phyloP scores from a whole-genome alignment of 2,113 vertebrate species.

The Hucho hucho region DNA sequence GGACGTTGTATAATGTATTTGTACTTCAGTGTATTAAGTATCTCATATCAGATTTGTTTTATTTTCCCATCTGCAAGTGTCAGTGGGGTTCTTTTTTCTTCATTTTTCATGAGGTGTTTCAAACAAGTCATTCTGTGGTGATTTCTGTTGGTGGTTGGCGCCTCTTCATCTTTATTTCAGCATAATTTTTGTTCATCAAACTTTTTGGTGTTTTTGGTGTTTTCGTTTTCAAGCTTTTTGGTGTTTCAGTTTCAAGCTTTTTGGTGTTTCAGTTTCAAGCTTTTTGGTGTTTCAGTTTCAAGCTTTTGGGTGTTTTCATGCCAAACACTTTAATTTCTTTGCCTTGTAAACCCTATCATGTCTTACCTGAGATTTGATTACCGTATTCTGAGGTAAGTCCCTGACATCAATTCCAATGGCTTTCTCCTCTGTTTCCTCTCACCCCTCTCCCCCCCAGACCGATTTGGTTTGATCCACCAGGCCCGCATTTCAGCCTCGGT shows the following conservation, averaged over 20 bases:
- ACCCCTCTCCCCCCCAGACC: constrained; percentile 77
- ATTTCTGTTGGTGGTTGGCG: constrained; percentile 20
- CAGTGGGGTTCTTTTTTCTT: not conserved
- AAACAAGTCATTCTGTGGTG: not conserved
- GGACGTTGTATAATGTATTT: not conserved
- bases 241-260: not conserved
- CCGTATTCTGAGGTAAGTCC: constrained; percentile 87
- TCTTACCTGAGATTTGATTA: not conserved
- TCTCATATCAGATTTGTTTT: constrained; percentile 3
- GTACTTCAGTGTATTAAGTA: not conserved
- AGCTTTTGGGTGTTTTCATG: not conserved
- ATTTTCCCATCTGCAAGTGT: not conserved
- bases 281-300: not conserved
- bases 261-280: not conserved
- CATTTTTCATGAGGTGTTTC: not conserved
- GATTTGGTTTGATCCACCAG: constrained; percentile 90
- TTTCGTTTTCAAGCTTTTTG: not conserved
- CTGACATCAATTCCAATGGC: not conserved
- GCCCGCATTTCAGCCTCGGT: constrained; percentile 91
- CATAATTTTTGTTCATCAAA: not conserved
- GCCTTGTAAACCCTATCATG: not conserved
- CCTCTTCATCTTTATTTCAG: not conserved
- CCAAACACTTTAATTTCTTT: not conserved
- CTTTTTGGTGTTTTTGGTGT: not conserved
- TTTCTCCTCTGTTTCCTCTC: constrained; percentile 8